phyloP scores from a whole-genome alignment of 2,888 invertebrate genomes.

The Ceraclea dissimilis region DNA sequence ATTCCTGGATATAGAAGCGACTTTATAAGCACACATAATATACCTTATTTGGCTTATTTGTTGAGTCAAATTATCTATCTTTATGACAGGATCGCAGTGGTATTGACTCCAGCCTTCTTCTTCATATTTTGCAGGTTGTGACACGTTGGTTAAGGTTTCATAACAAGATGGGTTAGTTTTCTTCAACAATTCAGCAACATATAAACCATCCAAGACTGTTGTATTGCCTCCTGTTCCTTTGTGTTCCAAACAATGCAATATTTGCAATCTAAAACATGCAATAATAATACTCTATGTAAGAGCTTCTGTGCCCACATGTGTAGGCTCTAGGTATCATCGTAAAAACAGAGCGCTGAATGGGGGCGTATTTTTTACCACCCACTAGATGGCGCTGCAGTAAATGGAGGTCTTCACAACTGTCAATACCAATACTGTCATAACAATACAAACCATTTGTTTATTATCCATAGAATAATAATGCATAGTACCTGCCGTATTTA shows the following conservation, averaged over 20 bases:
- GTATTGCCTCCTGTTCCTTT: conserved; percentile 63
- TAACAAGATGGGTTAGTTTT: conserved; percentile 49
- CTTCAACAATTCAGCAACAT: conserved; percentile 52
- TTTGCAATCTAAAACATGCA: conserved; percentile 36
- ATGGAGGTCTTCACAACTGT: too few relatives aligned
- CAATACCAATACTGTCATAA: too few relatives aligned
- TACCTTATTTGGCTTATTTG: conserved; percentile 56
- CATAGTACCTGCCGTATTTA: too few relatives aligned
- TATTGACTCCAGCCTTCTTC: conserved; percentile 54
- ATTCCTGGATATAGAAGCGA: too few relatives aligned
- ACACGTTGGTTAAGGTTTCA: conserved; percentile 48
- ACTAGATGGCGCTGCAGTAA: too few relatives aligned
- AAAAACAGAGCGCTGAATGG: too few relatives aligned
- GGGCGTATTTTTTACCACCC: too few relatives aligned
- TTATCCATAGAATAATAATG: too few relatives aligned
- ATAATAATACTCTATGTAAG: background rate
- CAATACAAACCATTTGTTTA: too few relatives aligned
- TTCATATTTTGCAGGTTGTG: conserved; percentile 57
- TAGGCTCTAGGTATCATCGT: too few relatives aligned
- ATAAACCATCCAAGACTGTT: conserved; percentile 66
- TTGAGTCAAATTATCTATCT: conserved; percentile 45
- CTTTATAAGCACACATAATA: too few relatives aligned
- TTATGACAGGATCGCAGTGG: conserved; percentile 52
- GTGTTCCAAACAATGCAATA: conserved; percentile 42
- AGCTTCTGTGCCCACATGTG: too few relatives aligned